phyloP scores from a whole-genome alignment of 2,113 vertebrate genomes.

The Nothocercus julius region DNA sequence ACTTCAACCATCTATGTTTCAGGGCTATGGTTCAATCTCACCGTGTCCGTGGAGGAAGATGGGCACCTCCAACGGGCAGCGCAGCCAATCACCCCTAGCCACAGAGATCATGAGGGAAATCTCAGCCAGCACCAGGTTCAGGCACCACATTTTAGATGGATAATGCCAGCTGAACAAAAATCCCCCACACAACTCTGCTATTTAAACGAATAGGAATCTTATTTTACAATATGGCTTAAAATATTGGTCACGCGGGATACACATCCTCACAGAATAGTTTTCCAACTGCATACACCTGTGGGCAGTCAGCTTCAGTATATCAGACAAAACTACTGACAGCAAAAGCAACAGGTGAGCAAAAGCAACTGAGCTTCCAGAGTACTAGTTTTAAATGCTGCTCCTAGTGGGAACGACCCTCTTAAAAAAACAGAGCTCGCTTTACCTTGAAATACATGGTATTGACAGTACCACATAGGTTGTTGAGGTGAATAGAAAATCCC shows the following conservation, averaged over 20 bases:
- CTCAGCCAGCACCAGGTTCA: neutral
- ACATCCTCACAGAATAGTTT: neutral
- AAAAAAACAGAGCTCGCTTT: neutral
- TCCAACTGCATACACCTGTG: neutral
- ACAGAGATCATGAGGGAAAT: neutral
- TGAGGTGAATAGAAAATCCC: neutral
- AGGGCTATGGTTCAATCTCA: neutral
- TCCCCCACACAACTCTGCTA: neutral
- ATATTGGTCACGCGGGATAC: neutral
- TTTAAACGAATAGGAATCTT: neutral
- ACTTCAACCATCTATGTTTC: neutral
- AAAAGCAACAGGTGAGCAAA: conserved; percentile 20
- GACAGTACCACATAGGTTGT: neutral
- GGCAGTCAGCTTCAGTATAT: neutral
- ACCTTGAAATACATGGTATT: neutral
- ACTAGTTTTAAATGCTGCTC: neutral
- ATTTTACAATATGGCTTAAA: neutral
- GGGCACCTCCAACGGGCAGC: neutral
- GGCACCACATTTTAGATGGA: fast-evolving
- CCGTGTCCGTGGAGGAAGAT: neutral
- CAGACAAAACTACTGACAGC: neutral
- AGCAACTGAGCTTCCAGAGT: neutral
- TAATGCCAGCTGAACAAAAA: too few species aligned
- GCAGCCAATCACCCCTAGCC: neutral
- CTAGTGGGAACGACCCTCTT: neutral